Conservation (phyloP, 2,113 vertebrate species). For the Daphoenositta chrysoptera region DNA sequence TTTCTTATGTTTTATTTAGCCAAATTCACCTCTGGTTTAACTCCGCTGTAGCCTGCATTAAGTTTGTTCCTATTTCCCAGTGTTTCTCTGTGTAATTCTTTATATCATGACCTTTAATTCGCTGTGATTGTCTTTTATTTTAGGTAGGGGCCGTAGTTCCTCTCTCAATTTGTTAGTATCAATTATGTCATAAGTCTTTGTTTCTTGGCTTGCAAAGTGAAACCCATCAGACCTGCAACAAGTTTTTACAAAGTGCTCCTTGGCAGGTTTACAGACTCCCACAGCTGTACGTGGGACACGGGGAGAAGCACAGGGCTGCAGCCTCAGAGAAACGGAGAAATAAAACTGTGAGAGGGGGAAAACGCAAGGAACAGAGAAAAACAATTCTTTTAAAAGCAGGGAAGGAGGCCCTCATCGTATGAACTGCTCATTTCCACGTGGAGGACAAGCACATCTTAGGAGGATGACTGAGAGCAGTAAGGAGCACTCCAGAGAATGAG, state of each 20-base stretch:
- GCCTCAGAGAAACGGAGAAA: background rate
- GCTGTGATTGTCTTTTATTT: slow-evolving; percentile 3
- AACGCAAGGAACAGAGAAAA: background rate
- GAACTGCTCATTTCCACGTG: background rate
- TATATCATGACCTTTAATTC: background rate
- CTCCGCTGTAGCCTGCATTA: background rate
- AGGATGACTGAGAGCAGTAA: background rate
- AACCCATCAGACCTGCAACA: background rate
- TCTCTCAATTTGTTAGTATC: background rate
- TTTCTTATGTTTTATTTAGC: slow-evolving; percentile 58
- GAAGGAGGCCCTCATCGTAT: background rate
- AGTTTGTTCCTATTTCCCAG: slow-evolving; percentile 6
- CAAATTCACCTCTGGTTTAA: slow-evolving; percentile 42
- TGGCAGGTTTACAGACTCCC: slow-evolving; percentile 24
- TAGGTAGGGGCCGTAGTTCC: background rate
- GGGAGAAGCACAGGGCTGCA: background rate
- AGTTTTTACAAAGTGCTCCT: background rate
- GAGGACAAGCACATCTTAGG: background rate
- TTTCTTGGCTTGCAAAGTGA: background rate
- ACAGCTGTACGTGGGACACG: background rate
- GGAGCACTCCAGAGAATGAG: background rate
- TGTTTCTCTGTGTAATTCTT: background rate
- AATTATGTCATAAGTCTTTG: background rate
- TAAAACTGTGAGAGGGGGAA: background rate
- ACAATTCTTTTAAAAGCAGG: background rate